Base-by-base conservation (phyloP, 2,113 vertebrate genomes). In the Tupaia tana region DNA sequence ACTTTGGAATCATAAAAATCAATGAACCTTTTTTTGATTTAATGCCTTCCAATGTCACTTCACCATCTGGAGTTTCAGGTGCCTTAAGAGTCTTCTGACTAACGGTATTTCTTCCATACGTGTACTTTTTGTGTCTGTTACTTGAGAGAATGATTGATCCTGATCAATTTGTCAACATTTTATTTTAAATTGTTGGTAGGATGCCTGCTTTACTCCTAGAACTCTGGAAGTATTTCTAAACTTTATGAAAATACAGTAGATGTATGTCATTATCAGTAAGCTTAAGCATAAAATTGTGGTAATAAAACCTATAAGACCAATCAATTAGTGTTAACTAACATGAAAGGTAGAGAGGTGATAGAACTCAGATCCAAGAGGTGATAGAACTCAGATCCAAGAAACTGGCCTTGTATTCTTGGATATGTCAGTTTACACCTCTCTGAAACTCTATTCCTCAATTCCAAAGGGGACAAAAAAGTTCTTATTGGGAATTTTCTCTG, bases 11-110 rank as follows among this genome's bases (percentile, higher is more conserved):
- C 22, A 87, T 85, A 90, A 93, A 92, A 92, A 82, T 81, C 34
- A 86, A 85, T 92, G 91, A 54, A 13, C 1, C 6, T 59, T 90
- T 97, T 95, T 90, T 97, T 95, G 27, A 92, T 92, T 25, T 81
- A 43, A 69, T 31, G 54, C 12, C 19, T 92, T 69, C 22, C 3
- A 14, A 90, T 92, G 63, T 86, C 79, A 92, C 85, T 83, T 90
- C 24, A 7, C 2, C 34, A 86, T 81, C 6, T 96, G 64, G 22
- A 90, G 11, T 80, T 95, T 83, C 70, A 43, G 69, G 27, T 78
- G 59, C 25, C 63, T 85, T 56, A 82, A 77, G 74, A 84, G 74
- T 82, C 24, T 93, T 96, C 52, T 52, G 16, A 88, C 24, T 74
- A 61, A 52, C 73, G 74, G n/a, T 67, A 64, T 67, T 92, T 92